Evolutionary conservation across 2,113 vertebrate species (phyloP).

Genomic region (Aphyosemion australe): DNA sequence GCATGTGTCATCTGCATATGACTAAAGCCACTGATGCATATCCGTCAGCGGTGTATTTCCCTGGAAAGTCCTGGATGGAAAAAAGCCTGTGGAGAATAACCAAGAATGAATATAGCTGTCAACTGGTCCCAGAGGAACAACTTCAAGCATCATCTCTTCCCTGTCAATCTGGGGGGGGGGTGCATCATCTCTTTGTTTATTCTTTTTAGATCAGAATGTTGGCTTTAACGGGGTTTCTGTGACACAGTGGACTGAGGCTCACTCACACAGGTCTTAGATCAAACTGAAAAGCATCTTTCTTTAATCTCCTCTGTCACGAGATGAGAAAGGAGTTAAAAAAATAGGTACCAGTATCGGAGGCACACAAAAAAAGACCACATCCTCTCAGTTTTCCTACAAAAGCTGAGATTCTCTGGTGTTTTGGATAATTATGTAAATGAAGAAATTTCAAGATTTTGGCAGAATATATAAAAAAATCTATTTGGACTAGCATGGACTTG

Average conservation of each 20-base stretch:
- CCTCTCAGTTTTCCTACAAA: background rate
- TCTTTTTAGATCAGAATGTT: slow-evolving; percentile 9
- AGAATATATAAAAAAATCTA: too few relatives aligned
- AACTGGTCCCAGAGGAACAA: slow-evolving; percentile 48
- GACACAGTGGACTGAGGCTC: slow-evolving; percentile 6
- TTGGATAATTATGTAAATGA: too few relatives aligned
- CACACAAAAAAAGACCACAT: background rate
- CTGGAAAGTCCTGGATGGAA: slow-evolving; percentile 41
- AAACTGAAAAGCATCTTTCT: slow-evolving; percentile 27
- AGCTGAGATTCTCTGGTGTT: background rate
- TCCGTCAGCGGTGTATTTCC: slow-evolving; percentile 61
- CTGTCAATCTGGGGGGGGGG: slow-evolving; percentile 35
- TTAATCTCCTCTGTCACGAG: background rate
- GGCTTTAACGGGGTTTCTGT: slow-evolving; percentile 3
- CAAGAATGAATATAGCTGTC: slow-evolving; percentile 66
- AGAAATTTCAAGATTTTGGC: too few relatives aligned
- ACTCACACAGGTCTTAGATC: slow-evolving; percentile 20
- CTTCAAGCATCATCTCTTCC: slow-evolving; percentile 32
- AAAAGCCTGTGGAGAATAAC: slow-evolving; percentile 52
- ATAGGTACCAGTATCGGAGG: background rate
- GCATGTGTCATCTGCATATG: slow-evolving; percentile 57
- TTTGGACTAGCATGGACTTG: too few relatives aligned
- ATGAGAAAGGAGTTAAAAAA: background rate
- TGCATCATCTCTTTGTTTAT: slow-evolving; percentile 41
- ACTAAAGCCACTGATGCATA: slow-evolving; percentile 62